Base-by-base conservation (phyloP, 2,113 vertebrate species). In the Hirundichthys speculiger region DNA sequence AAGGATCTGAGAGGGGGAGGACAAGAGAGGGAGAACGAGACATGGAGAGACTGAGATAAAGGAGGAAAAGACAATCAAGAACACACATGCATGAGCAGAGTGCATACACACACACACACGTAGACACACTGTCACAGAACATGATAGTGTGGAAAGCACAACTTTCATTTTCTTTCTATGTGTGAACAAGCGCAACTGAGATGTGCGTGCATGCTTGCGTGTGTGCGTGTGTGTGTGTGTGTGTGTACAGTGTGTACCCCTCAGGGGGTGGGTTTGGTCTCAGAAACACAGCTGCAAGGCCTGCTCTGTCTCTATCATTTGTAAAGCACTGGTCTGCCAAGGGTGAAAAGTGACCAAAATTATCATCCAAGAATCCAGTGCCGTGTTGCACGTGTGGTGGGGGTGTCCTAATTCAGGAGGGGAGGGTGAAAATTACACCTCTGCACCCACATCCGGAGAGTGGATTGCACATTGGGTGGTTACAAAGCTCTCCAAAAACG, bases 291-390 rank as follows among this genome's bases (percentile, higher is more conserved):
- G 95, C 95, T 95, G 94, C 93, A 92, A 92, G 86, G 93, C 93
- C 75, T 88, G 90, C 89, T 89, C 86, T 93, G 86, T 86, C 86
- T 95, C 94, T 95, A 90, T 95, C 94, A 93, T 94, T 94, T 94
- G 90, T 91, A 91, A 90, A 93, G 89, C 92, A 86, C 79, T 89
- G 88, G 87, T 93, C 91, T 81, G 75, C 90, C 89, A 91, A 94
- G 93, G 92, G 92, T 90, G 93, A 94, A 90, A 93, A 90, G 87
- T 93, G 91, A 90, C 85, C 69, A 88, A 94, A 94, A 94, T 94
- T 92, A 94, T 92, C 90, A 94, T 92, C 90, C 88, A 83, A 88
- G 89, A 93, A 95, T 95, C 93, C 59, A 41, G 38, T 20, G 39
- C 16, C 24, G 22, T 27, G 24, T 50, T 18, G 45, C 34, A 89